These are phyloP conservation scores for Cheumatopsyche charites DNA, from an alignment of 1,140 invertebrate species.

Conservation along the genomic window DNA sequence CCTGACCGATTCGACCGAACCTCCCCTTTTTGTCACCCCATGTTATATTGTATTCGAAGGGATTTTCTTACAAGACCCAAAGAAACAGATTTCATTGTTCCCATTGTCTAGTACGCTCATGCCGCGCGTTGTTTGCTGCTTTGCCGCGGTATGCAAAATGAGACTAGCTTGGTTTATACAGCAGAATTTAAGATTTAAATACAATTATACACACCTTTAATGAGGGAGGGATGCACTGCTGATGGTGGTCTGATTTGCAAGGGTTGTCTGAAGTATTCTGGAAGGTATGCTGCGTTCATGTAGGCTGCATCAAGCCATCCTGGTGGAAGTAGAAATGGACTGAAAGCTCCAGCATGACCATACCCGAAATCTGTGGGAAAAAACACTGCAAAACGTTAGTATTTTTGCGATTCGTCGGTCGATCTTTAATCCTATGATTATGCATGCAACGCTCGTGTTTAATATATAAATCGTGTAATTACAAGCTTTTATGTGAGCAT, in stretches of 20 bases:
- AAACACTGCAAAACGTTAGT: conserved; percentile 48
- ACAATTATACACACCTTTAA: conserved; percentile 66
- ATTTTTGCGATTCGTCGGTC: not conserved
- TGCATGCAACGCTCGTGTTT: not conserved
- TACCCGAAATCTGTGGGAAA: conserved; percentile 72
- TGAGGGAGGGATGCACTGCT: conserved; percentile 55
- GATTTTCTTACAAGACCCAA: too few relatives aligned
- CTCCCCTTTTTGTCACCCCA: not conserved
- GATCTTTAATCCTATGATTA: not conserved
- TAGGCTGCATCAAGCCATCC: conserved; percentile 79
- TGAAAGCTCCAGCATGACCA: conserved; percentile 71
- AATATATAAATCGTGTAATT: conserved; percentile 25
- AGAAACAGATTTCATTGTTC: too few relatives aligned
- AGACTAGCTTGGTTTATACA: too few relatives aligned
- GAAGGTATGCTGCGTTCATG: conserved; percentile 69
- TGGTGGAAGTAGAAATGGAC: conserved; percentile 73
- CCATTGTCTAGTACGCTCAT: too few relatives aligned
- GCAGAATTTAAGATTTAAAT: not conserved
- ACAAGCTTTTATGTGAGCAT: conserved; percentile 30
- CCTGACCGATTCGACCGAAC: not conserved
- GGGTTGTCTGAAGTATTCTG: conserved; percentile 66
- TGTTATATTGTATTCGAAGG: too few relatives aligned
- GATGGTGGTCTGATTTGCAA: conserved; percentile 53
- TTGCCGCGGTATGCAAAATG: too few relatives aligned
- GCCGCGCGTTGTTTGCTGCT: too few relatives aligned